Base-by-base conservation (phyloP, 2,888 invertebrate species). In the Clunio marinus region DNA sequence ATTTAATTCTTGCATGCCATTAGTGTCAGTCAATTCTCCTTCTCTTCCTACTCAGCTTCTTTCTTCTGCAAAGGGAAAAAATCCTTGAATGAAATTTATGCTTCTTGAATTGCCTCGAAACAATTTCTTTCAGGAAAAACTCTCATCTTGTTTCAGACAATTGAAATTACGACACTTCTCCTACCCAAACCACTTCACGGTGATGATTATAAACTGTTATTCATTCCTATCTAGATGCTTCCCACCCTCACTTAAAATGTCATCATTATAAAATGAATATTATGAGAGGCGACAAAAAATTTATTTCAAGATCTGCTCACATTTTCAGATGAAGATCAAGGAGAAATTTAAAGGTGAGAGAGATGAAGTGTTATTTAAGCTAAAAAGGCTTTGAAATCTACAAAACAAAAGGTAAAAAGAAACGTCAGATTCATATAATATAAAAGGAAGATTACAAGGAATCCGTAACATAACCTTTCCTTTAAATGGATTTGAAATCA, bases 1-100 rank as follows among this genome's bases (percentile, higher is more conserved):
- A 45, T 62, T 62, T 62, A 37, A 65, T 65, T 65, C 25, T 22
- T 65, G 65, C 46, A 65, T 67, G 32, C 66, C 66, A 67, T 67
- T 67, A 67, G 55, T 67, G 66, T 67, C 66, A 67, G 17, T 67
- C 66, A 65, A 45, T 27, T 28, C 27, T 59, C 35, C 35, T 4
- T 10, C 41, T 41, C 17, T 41, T 59, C 59, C 17, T 32, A 51
- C 51, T 17, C 27, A 28, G 8, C 7, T 32, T 59, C 57, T 57
- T 57, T 15, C 57, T 13, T 20, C 24, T 20, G 7, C 22, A 51
- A 20, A 20, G 13, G 15, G 27, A 27, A n/a, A 28, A 58, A 24
- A 24, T n/a, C 51, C 17, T 22, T 51, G 10, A 51, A 51, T n/a
- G 22, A 51, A 51, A 51, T 51, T 51, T 51, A 51, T 51, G 51